phyloP scores from a whole-genome alignment of 2,113 vertebrate species.

The Cyprinodon tularosa region DNA sequence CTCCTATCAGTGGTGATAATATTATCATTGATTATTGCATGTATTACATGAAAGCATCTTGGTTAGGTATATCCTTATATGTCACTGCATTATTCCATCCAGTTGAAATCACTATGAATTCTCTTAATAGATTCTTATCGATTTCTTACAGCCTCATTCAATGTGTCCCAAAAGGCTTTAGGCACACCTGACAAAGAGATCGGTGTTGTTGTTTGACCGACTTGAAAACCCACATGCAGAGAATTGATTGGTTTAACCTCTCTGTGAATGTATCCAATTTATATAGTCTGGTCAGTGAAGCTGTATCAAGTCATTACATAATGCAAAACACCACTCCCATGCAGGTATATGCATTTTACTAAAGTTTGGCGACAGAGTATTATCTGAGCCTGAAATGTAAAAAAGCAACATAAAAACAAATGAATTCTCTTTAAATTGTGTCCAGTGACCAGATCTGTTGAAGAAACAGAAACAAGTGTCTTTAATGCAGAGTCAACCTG shows the following conservation, averaged over 20 bases:
- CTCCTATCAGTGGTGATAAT: neutral
- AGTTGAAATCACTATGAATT: constrained; percentile 10
- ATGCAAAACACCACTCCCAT: neutral
- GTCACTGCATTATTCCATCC: neutral
- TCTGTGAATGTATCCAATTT: constrained; percentile 44
- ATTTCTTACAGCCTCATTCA: constrained; percentile 48
- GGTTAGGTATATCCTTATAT: neutral
- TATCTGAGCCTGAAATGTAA: neutral
- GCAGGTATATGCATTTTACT: neutral
- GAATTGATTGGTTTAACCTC: constrained; percentile 43
- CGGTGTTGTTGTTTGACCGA: constrained; percentile 53
- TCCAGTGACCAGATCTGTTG: neutral
- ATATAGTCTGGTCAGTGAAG: constrained; percentile 25
- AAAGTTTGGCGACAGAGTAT: neutral
- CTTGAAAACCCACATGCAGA: constrained; percentile 6
- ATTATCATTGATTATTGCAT: neutral
- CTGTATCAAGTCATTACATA: constrained; percentile 46
- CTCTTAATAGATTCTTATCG: constrained; percentile 42
- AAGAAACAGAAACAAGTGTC: neutral
- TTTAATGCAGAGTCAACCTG: constrained; percentile 29
- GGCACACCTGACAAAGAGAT: constrained; percentile 43
- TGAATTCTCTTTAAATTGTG: neutral
- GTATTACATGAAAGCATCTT: neutral
- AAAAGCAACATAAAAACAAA: neutral
- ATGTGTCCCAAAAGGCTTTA: constrained; percentile 5